Evolutionary conservation across 2,888 invertebrate genomes (phyloP), one percentile per base, ranked within the genome.

Genomic region (Phlogophora meticulosa): DNA sequence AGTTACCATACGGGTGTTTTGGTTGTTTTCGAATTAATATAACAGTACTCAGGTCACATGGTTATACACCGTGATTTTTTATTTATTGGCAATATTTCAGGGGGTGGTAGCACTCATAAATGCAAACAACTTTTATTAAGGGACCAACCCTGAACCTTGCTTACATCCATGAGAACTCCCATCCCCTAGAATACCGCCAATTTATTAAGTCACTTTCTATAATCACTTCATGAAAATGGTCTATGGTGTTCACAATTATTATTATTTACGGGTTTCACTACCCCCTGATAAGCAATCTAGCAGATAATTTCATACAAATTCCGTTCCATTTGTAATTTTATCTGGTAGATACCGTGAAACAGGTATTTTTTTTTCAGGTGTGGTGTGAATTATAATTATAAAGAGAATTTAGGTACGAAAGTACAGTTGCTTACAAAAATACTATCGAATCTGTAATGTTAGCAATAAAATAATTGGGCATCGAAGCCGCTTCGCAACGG

Each of bases 1-100:
- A 70, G 52, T 80, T 80, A 71, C 63, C 76, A 73, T 84, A 83
- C 82, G 78, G 83, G 83, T 84, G 66, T 64, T 70, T 76, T 63
- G 76, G 77, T 82, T 81, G 73, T 79, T 70, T 71, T 55, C 7
- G 0, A 45, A 48, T 71, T 45, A 61, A 63, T 55, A 2, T 68
- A 53, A 38, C 38, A 55, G 11, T 59, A 53, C 32, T 57, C 72
- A 69, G 57, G 83, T 79, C 73, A 75, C 60, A 70, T 34, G 56
- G 52, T 67, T 58, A 51, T 60, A 24, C 5, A 4, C 4, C 4
- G 4, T 4, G 28, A 28, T 28, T 2, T 28, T 28, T 28, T 4
- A 28, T 28, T 4, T 5, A 28, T 28, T 28, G 28, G 5, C 28
- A 28, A 28, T 28, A 28, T 28, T 28, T 28, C 28, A 28, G 28